Evolutionary conservation across 2,113 vertebrate species (phyloP).

Genomic region (Myrmecobius fasciatus): DNA sequence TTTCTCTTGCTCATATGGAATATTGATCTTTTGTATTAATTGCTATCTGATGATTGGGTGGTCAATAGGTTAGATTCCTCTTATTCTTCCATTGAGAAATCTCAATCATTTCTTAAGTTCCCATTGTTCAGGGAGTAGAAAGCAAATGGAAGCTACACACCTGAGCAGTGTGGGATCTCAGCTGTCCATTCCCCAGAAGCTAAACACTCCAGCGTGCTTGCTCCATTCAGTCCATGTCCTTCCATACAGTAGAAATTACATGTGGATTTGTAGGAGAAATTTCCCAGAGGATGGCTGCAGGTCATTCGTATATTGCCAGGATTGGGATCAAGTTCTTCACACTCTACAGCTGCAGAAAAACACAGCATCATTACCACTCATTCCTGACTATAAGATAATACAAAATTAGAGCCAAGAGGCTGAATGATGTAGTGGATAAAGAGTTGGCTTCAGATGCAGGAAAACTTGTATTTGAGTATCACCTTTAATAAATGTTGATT

Average conservation of each 20-base stretch:
- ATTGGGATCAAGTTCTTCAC: conserved; percentile 52
- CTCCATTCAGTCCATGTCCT: conserved; percentile 82
- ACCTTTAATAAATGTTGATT: not conserved
- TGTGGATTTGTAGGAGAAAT: conserved; percentile 83
- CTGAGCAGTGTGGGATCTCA: conserved; percentile 82
- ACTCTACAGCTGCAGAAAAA: conserved; percentile 75
- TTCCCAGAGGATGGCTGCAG: conserved; percentile 81
- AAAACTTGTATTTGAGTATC: not conserved
- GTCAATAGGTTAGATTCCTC: not conserved
- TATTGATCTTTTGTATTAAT: not conserved
- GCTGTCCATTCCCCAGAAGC: conserved; percentile 83
- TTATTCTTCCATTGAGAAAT: not conserved
- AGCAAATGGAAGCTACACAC: conserved; percentile 64
- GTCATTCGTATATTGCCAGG: conserved; percentile 37
- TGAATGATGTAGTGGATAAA: not conserved
- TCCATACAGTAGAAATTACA: conserved; percentile 85
- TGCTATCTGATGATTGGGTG: not conserved
- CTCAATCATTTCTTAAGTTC: not conserved
- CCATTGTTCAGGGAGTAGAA: not conserved
- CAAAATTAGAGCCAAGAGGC: not conserved
- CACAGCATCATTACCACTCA: rapidly evolving
- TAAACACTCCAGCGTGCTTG: conserved; percentile 76
- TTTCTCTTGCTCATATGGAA: not conserved
- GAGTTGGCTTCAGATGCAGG: not conserved
- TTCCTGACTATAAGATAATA: not conserved